These are phyloP conservation scores for Trematomus bernacchii DNA, from an alignment of 2,797 vertebrate genomes.

Conservation along the genomic window DNA sequence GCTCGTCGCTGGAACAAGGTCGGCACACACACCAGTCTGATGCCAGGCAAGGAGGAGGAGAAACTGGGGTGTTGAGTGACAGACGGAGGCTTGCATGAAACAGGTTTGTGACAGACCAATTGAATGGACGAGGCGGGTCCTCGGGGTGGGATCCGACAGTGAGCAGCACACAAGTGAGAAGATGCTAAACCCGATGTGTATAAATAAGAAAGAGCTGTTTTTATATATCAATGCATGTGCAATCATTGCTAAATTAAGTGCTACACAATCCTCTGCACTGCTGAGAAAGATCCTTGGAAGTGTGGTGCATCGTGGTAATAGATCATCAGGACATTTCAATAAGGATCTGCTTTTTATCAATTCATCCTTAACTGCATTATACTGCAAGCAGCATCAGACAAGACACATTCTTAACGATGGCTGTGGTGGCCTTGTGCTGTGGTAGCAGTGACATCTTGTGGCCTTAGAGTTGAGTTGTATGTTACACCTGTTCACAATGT, in stretches of 20 bases:
- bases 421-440: conserved; percentile 6
- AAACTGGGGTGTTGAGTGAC: conserved; percentile 68
- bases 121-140: conserved; percentile 67
- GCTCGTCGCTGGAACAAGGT: conserved; percentile 68
- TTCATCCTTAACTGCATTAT: conserved; percentile 35
- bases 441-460: conserved; percentile 64
- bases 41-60: conserved; percentile 59
- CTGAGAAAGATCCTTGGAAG: neutral
- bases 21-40: conserved; percentile 59
- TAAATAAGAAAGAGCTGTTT: neutral
- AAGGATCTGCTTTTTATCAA: neutral
- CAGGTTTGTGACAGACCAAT: conserved; percentile 66
- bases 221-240: neutral
- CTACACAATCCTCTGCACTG: neutral
- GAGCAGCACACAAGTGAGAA: conserved; percentile 35
- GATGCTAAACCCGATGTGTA: neutral
- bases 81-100: conserved; percentile 53
- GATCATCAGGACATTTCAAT: neutral
- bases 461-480: conserved; percentile 29
- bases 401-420: neutral
- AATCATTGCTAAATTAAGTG: neutral
- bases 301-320: no score
- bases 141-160: conserved; percentile 38
- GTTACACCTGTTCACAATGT: neutral
- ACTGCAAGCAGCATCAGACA: conserved; percentile 10